phyloP scores from a whole-genome alignment of 2,113 vertebrate species.

The Bambusicola thoracicus region DNA sequence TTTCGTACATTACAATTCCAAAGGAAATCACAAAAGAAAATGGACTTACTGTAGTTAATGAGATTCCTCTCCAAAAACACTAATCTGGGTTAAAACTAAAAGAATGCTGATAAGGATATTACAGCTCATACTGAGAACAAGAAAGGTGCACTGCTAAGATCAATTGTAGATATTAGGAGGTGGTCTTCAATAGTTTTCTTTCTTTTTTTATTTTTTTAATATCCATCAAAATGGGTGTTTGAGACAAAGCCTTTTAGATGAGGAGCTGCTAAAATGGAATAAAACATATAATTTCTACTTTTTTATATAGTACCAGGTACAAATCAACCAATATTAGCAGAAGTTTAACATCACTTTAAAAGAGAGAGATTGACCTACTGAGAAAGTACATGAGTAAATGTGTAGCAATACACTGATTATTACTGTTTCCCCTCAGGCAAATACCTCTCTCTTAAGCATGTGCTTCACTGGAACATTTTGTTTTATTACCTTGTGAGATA shows the following conservation, averaged over 20 bases:
- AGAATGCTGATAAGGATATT: constrained; percentile 88
- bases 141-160: constrained; percentile 81
- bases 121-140: constrained; percentile 82
- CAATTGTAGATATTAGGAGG: constrained; percentile 81
- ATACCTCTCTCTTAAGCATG: constrained; percentile 91
- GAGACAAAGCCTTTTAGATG: constrained; percentile 75
- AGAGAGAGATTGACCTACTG: constrained; percentile 88
- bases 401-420: constrained; percentile 89
- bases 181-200: constrained; percentile 77
- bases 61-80: constrained; percentile 85
- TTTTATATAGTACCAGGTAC: constrained; percentile 70
- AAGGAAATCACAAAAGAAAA: constrained; percentile 85
- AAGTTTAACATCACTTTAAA: constrained; percentile 90
- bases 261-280: constrained; percentile 57
- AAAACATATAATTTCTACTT: constrained; percentile 46
- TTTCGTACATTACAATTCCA: constrained; percentile 80
- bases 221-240: constrained; percentile 72
- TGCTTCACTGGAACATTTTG: constrained; percentile 90
- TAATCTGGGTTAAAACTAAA: constrained; percentile 87
- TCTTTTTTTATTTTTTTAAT: constrained; percentile 15
- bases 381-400: constrained; percentile 88
- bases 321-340: constrained; percentile 84
- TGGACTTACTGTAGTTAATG: constrained; percentile 80
- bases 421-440: constrained; percentile 96
- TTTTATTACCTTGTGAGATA: constrained; percentile 97